Conservation (phyloP, 2,888 invertebrate species). For the Osedax fenrisi region DNA sequence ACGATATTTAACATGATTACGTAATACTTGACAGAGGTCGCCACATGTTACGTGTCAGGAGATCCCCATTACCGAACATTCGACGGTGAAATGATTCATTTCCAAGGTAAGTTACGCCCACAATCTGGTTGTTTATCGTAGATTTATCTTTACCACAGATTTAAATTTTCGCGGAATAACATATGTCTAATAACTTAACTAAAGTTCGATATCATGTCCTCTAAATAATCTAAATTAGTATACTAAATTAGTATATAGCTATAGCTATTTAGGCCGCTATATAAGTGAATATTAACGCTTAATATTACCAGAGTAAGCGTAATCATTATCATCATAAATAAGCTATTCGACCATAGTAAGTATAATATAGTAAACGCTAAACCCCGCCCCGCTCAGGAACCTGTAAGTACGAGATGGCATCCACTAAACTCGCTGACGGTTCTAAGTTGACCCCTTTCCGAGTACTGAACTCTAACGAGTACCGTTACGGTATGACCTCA, state of each 20-base stretch:
- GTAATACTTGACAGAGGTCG: constrained; percentile 14
- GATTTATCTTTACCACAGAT: no score
- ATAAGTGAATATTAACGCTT: no score
- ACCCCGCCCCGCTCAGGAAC: background rate
- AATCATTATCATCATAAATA: no score
- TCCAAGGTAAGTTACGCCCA: constrained; percentile 9
- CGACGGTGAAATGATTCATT: constrained; percentile 9
- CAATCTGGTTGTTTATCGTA: no score
- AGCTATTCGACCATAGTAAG: no score
- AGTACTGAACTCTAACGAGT: background rate
- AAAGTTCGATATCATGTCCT: background rate
- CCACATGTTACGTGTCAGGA: constrained; percentile 11
- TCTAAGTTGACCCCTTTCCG: background rate
- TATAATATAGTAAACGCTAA: no score
- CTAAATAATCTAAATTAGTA: background rate
- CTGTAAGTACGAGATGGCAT: constrained; percentile 13
- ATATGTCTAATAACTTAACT: background rate
- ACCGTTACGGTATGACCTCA: background rate
- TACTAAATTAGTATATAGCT: no score
- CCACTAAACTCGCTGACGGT: background rate
- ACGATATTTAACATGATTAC: no score
- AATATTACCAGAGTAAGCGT: no score
- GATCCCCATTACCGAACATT: constrained; percentile 11
- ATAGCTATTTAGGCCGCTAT: no score
- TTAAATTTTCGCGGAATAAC: no score